Evolutionary conservation across 1,140 invertebrate genomes (phyloP), one percentile per base, ranked within the genome.

Genomic region (Dryas iulia): DNA sequence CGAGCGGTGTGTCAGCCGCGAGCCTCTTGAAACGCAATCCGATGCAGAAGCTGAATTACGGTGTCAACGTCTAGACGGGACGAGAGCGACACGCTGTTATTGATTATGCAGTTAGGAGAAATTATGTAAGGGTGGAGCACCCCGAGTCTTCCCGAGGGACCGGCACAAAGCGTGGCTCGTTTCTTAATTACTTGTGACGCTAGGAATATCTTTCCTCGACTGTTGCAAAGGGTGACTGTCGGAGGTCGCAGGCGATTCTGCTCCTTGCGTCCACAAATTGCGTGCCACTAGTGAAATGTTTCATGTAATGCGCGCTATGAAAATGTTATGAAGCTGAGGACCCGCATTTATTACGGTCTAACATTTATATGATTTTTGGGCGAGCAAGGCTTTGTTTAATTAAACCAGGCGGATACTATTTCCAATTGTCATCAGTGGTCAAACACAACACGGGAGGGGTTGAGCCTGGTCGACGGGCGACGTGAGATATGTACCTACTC

Each of bases 181-280:
- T 84, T 82, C 85, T 86, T 89, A 85, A 87, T 89, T 87, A 87
- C 83, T 86, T 72, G 84, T 79, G 83, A 85, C 81, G 78, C 70
- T 76, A 83, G 73, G 81, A 71, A 79, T 83, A 83, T 82, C 79
- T 83, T 76, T 78, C 79, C 76, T 81, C 61, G 73, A 74, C 71
- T 76, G 74, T 77, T 69, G 74, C 74, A 79, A 83, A 84, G 78
- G 83, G 80, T 77, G 78, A 79, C 67, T 62, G 73, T 76, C 71
- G 63, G 30, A 78, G 77, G 75, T 76, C 72, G 63, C 26, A 25
- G 28, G 70, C 66, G 47, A 61, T 64, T 66, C 39, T 68, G 70
- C 24, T 57, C 61, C 64, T 69, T 67, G 54, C 23, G 58, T 69
- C 35, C 47, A 24, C 57, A 70, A 39, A 70, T 70, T 60, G 56